Evolutionary conservation across 2,113 vertebrate species (phyloP).

Genomic region (Peromyscus polionotus): DNA sequence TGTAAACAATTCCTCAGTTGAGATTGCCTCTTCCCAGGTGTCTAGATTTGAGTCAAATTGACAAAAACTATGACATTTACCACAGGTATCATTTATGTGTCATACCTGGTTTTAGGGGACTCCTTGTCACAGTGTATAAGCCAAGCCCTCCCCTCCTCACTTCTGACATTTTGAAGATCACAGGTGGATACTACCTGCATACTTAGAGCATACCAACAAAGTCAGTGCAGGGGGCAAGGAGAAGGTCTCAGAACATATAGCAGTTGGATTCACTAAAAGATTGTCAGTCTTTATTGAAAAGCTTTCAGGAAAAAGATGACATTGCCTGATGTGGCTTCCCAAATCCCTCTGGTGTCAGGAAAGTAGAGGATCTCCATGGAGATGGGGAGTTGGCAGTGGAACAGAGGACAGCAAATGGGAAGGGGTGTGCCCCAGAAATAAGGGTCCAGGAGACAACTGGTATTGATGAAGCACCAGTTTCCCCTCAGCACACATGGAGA

Average conservation of each 20-base stretch:
- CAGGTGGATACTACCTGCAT: too few relatives aligned
- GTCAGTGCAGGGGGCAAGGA: not conserved
- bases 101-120: not conserved
- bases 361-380: not conserved
- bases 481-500: accelerated
- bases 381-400: not conserved
- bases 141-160: accelerated
- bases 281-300: not conserved
- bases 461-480: not conserved
- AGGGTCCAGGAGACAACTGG: not conserved
- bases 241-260: not conserved
- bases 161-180: not conserved
- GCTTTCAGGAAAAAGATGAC: not conserved
- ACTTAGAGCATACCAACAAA: not conserved
- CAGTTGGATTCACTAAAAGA: not conserved
- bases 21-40: not conserved
- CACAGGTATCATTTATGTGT: not conserved
- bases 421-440: accelerated
- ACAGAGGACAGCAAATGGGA: too few relatives aligned
- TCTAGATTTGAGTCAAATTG: not conserved
- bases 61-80: not conserved
- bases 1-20: not conserved
- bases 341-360: not conserved
- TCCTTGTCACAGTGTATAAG: not conserved
- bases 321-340: not conserved